phyloP scores from a whole-genome alignment of 2,888 invertebrate species.

The Teinopalpus imperialis region DNA sequence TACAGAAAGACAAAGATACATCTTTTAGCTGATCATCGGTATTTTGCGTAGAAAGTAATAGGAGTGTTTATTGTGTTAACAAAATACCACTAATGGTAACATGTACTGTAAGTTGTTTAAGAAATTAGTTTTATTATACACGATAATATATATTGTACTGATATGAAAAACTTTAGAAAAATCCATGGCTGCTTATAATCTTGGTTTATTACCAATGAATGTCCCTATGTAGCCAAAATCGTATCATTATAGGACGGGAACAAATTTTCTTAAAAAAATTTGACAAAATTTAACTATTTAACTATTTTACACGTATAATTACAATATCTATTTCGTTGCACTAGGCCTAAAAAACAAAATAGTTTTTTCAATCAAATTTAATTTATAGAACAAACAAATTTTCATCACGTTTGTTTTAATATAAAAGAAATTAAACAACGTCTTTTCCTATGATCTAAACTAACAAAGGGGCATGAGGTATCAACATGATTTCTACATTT shows the following conservation, averaged over 20 bases:
- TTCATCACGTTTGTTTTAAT: slow-evolving; percentile 3
- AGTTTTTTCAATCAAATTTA: slow-evolving; percentile 2
- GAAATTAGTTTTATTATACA: no score
- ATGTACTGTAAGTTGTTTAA: no score
- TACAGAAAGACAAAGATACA: no score
- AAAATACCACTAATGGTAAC: no score
- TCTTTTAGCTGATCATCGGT: no score
- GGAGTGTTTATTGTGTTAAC: no score
- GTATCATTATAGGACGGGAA: slow-evolving; percentile 75
- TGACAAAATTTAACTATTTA: slow-evolving; percentile 44
- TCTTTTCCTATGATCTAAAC: slow-evolving; percentile 10
- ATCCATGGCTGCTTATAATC: neutral
- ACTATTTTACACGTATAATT: slow-evolving; percentile 44
- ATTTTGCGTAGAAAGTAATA: no score
- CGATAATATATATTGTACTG: no score
- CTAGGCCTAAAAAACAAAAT: slow-evolving; percentile 34
- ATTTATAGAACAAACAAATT: neutral
- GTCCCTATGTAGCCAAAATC: slow-evolving; percentile 36
- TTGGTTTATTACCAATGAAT: neutral
- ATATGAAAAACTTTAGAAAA: no score
- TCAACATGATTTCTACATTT: slow-evolving; percentile 23
- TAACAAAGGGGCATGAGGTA: slow-evolving; percentile 26
- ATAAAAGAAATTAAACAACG: slow-evolving; percentile 26
- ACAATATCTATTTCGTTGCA: slow-evolving; percentile 63
- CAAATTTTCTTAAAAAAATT: slow-evolving; percentile 51